Evolutionary conservation across 2,113 vertebrate species (phyloP), one percentile per base, ranked within the genome.

Genomic region (Pampusana beccarii): DNA sequence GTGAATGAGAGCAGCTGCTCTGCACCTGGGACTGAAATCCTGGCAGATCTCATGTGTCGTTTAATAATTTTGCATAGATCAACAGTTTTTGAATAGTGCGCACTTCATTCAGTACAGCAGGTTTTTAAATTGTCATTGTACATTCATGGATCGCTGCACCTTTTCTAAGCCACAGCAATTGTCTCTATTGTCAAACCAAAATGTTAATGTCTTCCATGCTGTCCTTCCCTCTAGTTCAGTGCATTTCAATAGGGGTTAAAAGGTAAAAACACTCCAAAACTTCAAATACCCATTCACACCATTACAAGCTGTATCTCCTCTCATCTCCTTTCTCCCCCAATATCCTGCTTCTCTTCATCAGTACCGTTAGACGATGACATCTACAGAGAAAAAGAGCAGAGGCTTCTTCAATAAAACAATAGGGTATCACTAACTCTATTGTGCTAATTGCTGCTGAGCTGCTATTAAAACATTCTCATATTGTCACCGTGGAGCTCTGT

Each of bases 121-220:
- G 85, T 86, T 95, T 96, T 97, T 46, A 94, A 89, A 90, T 77
- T 77, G 88, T 86, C 86, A 24, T 93, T 62, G 72, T 70, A 87
- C 85, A 14, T 93, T 95, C 95, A 93, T 69, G 96, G 95, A 96
- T 96, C 96, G 78, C 48, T 87, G 94, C 90, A 89, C 94, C 93
- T 96, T 91, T 57, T 70, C 71, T 88, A 64, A 94, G 81, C 81
- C 85, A 36, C 44, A 29, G 86, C 79, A 82, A 29, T 75, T 95
- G 87, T 91, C 91, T 80, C 79, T 74, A 80, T 93, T 95, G 91
- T 96, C 70, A 90, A 96, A 96, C 86, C 86, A 54, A 88, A 97
- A 91, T 87, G 95, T 95, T 97, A 93, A 96, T 96, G 80, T 11
- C 92, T 96, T 90, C 94, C 82, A 13, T 31, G 94, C 92, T 90